Conservation (phyloP, 2,888 invertebrate genomes). For the Labia minor region DNA sequence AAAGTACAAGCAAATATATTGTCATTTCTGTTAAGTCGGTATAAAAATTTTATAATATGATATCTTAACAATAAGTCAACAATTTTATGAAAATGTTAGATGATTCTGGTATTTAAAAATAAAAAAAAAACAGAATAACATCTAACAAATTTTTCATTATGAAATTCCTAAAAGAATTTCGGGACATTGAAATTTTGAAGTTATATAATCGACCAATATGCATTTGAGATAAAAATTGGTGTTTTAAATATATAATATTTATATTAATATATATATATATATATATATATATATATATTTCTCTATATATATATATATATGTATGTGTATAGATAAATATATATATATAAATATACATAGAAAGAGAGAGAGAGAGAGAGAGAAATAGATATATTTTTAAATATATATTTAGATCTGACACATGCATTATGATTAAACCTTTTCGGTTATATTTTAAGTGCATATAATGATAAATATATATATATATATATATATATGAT, state of each 20-base stretch:
- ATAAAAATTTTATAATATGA: background rate
- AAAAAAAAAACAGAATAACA: background rate
- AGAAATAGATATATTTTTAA: too few species aligned
- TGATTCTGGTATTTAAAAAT: background rate
- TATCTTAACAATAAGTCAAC: slow-evolving; percentile 5
- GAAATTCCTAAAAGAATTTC: background rate
- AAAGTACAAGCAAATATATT: slow-evolving; percentile 4
- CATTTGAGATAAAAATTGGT: background rate
- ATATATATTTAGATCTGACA: slow-evolving; percentile 1
- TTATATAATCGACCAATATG: background rate
- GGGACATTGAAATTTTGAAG: background rate
- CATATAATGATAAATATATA: background rate
- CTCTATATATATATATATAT: too few species aligned
- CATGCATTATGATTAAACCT: background rate
- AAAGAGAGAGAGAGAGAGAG: too few species aligned
- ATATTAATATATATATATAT: slow-evolving; percentile 16
- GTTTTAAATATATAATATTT: background rate
- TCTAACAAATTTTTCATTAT: background rate
- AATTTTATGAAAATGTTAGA: background rate
- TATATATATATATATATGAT: background rate
- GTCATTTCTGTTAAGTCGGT: background rate
- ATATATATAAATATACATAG: too few species aligned
- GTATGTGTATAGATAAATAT: too few species aligned
- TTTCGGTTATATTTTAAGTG: background rate
- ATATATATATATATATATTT: slow-evolving; percentile 8